These are phyloP conservation scores for Teleogryllus oceanicus DNA, from an alignment of 2,888 invertebrate genomes.

Conservation along the genomic window DNA sequence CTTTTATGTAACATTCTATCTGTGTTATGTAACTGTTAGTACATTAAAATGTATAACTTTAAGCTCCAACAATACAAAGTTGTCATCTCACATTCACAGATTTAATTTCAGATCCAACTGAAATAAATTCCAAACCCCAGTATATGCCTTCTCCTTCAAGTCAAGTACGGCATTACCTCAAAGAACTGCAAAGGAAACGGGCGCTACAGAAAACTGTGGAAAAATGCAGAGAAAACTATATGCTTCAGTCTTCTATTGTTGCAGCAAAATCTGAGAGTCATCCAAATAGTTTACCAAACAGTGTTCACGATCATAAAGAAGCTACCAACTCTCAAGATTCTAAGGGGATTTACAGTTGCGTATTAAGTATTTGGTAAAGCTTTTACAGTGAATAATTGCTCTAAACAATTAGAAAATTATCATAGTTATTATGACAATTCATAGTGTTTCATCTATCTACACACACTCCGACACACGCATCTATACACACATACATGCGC, in stretches of 20 bases:
- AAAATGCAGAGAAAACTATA: conserved; percentile 36
- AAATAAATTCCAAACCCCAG: background rate
- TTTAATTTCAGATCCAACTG: background rate
- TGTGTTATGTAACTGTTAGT: too few species aligned
- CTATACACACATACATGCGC: too few species aligned
- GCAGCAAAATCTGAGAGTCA: background rate
- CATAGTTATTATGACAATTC: background rate
- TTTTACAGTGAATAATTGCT: background rate
- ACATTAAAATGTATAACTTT: too few species aligned
- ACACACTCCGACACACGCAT: too few species aligned
- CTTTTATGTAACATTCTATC: too few species aligned
- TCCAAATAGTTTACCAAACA: background rate
- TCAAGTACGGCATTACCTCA: conserved; percentile 38
- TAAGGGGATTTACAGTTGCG: conserved; percentile 26
- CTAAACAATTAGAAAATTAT: background rate
- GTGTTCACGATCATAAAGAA: background rate
- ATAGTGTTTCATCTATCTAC: background rate
- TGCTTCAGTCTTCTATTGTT: background rate
- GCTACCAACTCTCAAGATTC: background rate
- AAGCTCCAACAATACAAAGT: background rate
- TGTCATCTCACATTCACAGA: conserved; percentile 26
- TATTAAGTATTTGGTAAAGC: conserved; percentile 20
- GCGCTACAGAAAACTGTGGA: conserved; percentile 37
- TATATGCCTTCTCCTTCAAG: conserved; percentile 32
- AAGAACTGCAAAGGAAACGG: conserved; percentile 37